Percentiles rank a stretch among this genome's conserved stretches.
These are phyloP conservation scores for Dimorphilus gyrociliatus DNA, from an alignment of 2,888 invertebrate genomes.

Conservation along the genomic window DNA sequence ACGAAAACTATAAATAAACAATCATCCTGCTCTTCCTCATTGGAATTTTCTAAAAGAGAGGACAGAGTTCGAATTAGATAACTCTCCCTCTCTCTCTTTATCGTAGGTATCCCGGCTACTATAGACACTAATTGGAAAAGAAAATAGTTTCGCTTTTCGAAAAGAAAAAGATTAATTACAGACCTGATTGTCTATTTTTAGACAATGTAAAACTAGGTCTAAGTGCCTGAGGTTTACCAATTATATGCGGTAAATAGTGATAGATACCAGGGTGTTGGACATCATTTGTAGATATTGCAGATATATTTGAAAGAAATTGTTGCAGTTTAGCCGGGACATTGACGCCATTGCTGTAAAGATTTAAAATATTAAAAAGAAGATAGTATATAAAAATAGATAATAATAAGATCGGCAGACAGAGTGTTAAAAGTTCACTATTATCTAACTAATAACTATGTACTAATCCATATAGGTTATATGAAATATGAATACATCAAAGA, in stretches of 20 bases:
- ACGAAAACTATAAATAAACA: slow-evolving; percentile 68
- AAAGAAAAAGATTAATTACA: slow-evolving; percentile 1
- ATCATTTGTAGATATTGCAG: slow-evolving; percentile 9
- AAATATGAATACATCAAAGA: too few relatives aligned
- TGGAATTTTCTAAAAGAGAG: slow-evolving; percentile 64
- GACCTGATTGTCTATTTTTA: too few relatives aligned
- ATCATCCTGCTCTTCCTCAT: slow-evolving; percentile 52
- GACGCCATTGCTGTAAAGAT: too few relatives aligned
- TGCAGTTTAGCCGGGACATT: slow-evolving; percentile 5
- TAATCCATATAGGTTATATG: too few relatives aligned
- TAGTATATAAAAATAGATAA: too few relatives aligned
- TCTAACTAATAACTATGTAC: too few relatives aligned
- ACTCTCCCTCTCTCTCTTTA: slow-evolving; percentile 66
- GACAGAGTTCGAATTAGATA: slow-evolving; percentile 70
- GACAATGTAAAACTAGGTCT: slow-evolving; percentile 61
- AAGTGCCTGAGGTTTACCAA: slow-evolving; percentile 58
- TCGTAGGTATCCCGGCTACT: slow-evolving; percentile 71
- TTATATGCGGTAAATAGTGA: slow-evolving; percentile 69
- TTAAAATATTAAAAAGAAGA: too few relatives aligned
- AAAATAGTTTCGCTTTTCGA: slow-evolving; percentile 1
- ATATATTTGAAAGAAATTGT: slow-evolving; percentile 10
- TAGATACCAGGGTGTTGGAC: slow-evolving; percentile 60
- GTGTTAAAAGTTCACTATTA: too few relatives aligned
- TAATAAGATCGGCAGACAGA: too few relatives aligned
- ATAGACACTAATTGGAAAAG: slow-evolving; percentile 47